Evolutionary conservation across 2,888 invertebrate genomes (phyloP).

Genomic region (Odontothrips loti): DNA sequence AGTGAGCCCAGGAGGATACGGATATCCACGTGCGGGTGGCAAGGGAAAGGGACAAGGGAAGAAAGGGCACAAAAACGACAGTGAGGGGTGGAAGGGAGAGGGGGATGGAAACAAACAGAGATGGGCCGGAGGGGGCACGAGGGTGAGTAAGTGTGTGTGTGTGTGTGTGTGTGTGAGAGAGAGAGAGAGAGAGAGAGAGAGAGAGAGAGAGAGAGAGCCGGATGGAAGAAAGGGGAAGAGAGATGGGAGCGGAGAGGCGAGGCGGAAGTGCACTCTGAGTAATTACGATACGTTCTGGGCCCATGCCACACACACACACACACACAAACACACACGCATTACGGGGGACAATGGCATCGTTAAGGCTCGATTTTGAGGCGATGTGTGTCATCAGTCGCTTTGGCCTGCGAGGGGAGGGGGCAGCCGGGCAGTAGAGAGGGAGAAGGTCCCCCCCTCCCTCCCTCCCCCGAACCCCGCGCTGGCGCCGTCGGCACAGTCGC

Average conservation of each 20-base stretch:
- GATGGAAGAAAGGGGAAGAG: not conserved
- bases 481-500: too few relatives aligned
- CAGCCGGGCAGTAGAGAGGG: not conserved
- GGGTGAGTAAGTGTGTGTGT: too few relatives aligned
- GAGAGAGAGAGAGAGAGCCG: not conserved
- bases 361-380: slow-evolving; percentile 20
- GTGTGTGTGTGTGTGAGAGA: not conserved
- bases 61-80: not conserved
- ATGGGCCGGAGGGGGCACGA: too few relatives aligned
- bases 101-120: too few relatives aligned
- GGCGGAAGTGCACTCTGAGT: slow-evolving; percentile 1
- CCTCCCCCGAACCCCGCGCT: too few relatives aligned
- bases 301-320: too few relatives aligned
- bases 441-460: too few relatives aligned
- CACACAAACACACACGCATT: not conserved
- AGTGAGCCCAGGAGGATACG: not conserved
- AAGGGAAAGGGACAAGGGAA: not conserved
- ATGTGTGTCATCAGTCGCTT: slow-evolving; percentile 12
- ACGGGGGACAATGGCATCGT: slow-evolving; percentile 22
- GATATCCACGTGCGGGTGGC: not conserved
- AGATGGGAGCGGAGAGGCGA: not conserved
- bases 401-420: not conserved
- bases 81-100: too few relatives aligned
- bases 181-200: not conserved
- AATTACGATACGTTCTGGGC: not conserved